phyloP scores from a whole-genome alignment of 2,113 vertebrate genomes.

The Bubo bubo region DNA sequence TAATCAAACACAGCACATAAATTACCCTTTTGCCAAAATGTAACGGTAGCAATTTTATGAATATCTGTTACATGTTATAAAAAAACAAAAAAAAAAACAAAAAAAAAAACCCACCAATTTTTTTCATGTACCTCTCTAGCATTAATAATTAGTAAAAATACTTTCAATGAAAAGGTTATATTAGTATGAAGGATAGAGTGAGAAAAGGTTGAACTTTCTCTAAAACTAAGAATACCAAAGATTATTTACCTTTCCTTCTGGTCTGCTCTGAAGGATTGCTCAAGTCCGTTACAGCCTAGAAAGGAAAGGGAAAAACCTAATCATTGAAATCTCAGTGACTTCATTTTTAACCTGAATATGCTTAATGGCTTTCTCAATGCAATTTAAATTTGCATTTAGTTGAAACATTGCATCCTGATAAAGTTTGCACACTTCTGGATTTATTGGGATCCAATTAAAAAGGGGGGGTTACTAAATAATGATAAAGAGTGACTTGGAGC shows the following conservation, averaged over 20 bases:
- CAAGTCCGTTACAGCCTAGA: neutral
- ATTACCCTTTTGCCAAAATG: neutral
- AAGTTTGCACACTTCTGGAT: neutral
- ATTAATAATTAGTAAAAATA: slow-evolving; percentile 3
- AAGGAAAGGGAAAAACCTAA: neutral
- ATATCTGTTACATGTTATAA: neutral
- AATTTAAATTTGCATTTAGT: neutral
- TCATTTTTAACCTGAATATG: neutral
- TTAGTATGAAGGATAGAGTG: neutral
- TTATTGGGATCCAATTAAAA: neutral
- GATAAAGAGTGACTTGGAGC: neutral
- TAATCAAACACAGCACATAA: neutral
- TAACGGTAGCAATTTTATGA: neutral
- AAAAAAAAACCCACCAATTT: too few relatives aligned
- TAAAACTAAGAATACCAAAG: neutral
- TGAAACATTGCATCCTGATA: neutral
- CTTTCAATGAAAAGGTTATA: neutral
- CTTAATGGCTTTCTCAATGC: neutral
- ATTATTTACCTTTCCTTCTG: neutral
- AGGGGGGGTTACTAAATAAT: neutral
- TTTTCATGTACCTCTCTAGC: slow-evolving; percentile 9
- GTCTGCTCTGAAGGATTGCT: neutral
- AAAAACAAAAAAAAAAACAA: slow-evolving; percentile 42
- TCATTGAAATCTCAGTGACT: neutral
- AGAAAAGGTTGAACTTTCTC: neutral